Evolutionary conservation across 2,113 vertebrate species (phyloP).

Genomic region (Phycodurus eques): DNA sequence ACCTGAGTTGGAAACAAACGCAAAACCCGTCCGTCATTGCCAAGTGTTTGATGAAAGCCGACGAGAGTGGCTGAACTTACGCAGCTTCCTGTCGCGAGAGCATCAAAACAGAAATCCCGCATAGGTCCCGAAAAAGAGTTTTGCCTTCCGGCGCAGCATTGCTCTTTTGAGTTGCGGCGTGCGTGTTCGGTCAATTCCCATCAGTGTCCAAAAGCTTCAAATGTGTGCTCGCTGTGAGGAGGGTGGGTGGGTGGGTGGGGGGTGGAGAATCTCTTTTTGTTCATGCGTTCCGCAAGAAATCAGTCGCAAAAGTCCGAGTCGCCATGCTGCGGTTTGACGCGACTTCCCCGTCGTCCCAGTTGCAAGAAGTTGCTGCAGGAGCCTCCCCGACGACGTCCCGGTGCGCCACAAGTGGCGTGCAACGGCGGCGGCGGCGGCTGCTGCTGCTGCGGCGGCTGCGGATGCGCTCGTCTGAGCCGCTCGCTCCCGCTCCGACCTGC

Average conservation of each 20-base stretch:
- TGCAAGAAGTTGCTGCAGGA: no score
- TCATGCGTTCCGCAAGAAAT: background rate
- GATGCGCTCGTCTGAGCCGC: slow-evolving; percentile 64
- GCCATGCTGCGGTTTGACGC: slow-evolving; percentile 16
- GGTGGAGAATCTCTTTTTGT: background rate
- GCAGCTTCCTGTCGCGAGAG: slow-evolving; percentile 32
- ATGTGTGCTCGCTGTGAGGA: background rate
- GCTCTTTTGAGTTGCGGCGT: slow-evolving; percentile 18
- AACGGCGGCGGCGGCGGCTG: background rate
- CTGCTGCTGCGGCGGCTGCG: slow-evolving; percentile 46
- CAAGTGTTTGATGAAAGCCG: slow-evolving; percentile 10
- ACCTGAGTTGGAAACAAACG: slow-evolving; percentile 11
- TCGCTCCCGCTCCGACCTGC: slow-evolving; percentile 75
- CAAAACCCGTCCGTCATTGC: slow-evolving; percentile 7
- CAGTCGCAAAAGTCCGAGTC: slow-evolving; percentile 15
- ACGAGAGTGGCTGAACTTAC: slow-evolving; percentile 41
- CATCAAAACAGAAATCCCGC: slow-evolving; percentile 31
- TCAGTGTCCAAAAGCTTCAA: background rate
- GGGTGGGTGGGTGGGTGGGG: no score
- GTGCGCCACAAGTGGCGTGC: background rate
- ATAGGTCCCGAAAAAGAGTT: slow-evolving; percentile 10
- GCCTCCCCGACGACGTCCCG: no score
- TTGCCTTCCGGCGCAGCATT: slow-evolving; percentile 42
- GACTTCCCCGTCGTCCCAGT: slow-evolving; percentile 23
- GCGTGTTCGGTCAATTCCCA: slow-evolving; percentile 15